Evolutionary conservation across 2,113 vertebrate species (phyloP), one percentile per base, ranked within the genome.

Genomic region (Phyllostomus discolor): DNA sequence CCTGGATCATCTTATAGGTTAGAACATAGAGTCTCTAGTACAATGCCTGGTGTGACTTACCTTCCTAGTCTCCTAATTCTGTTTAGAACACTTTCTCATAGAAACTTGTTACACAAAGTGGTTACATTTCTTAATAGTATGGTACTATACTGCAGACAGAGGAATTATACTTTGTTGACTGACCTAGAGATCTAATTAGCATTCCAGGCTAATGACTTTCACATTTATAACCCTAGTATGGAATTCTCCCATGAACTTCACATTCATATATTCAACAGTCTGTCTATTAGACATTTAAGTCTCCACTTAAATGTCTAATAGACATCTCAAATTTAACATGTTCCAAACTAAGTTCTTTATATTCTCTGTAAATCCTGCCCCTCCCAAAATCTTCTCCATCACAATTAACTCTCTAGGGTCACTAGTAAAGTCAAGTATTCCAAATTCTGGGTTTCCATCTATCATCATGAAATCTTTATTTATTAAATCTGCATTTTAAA

Each of bases 211-310:
- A 92, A 95, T 52, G 38, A 59, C 22, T 57, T 46, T 67, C 48
- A 87, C 75, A 87, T 78, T 59, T 87, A 59, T 41, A 89, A 87
- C 11, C 46, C 31, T 12, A 48, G 4, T 81, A 75, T 67, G 26
- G 48, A 90, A 67, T 86, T 90, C 86, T 93, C 6, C 57, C 20
- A 41, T 75, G 19, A 86, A 90, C n/a, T 96, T 89, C 54, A 94
- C 54, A 41, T 10, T 66, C 64, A 48, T 43, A 93, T 28, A 86
- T 80, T 10, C 10, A 93, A 81, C 35, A 85, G 35, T 57, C 20
- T 52, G 38, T 5, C 7, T 64, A 85, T n/a, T n/a, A n/a, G n/a
- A n/a, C n/a, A n/a, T n/a, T n/a, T n/a, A n/a, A n/a, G n/a, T 85
- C 57, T 80, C 38, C 33, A 64, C 31, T 54, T 80, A 31, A 46